These are phyloP conservation scores for Drosophila putrida DNA, from an alignment of 2,888 invertebrate species.

Conservation along the genomic window DNA sequence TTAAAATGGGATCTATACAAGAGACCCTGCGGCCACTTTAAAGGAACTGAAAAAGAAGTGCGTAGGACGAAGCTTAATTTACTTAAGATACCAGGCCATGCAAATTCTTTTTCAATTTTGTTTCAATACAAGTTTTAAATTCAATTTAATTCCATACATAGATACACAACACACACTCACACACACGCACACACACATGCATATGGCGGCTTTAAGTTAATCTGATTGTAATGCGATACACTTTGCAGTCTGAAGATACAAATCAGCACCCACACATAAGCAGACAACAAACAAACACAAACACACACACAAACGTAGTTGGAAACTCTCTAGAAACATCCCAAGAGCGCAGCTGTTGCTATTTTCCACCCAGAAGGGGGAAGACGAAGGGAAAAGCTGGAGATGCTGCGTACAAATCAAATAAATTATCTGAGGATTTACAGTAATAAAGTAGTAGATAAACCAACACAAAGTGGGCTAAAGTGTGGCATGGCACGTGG, in stretches of 20 bases:
- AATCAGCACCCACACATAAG: conserved; percentile 71
- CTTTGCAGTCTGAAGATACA: conserved; percentile 76
- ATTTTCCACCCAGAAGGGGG: conserved; percentile 11
- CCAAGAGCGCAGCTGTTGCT: conserved; percentile 72
- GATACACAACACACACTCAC: conserved; percentile 1
- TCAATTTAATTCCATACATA: conserved; percentile 58
- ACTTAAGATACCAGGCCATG: conserved; percentile 53
- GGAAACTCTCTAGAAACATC: conserved; percentile 33
- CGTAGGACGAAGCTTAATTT: conserved; percentile 57
- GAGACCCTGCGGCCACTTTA: conserved; percentile 10
- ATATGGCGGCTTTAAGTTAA: conserved; percentile 69
- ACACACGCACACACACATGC: conserved; percentile 9
- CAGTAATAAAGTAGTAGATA: conserved; percentile 79
- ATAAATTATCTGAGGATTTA: conserved; percentile 78
- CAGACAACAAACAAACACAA: conserved; percentile 16
- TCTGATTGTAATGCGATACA: conserved; percentile 79
- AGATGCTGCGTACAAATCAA: conserved; percentile 70
- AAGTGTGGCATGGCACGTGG: conserved; percentile 56
- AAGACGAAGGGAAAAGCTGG: background rate
- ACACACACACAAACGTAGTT: conserved; percentile 42
- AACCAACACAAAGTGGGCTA: conserved; percentile 66
- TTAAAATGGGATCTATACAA: conserved; percentile 63
- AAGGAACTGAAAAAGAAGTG: conserved; percentile 11
- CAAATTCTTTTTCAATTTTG: conserved; percentile 72
- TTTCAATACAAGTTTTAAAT: conserved; percentile 72